Base-by-base conservation (phyloP, 2,113 vertebrate species). In the Cebidichthys violaceus region DNA sequence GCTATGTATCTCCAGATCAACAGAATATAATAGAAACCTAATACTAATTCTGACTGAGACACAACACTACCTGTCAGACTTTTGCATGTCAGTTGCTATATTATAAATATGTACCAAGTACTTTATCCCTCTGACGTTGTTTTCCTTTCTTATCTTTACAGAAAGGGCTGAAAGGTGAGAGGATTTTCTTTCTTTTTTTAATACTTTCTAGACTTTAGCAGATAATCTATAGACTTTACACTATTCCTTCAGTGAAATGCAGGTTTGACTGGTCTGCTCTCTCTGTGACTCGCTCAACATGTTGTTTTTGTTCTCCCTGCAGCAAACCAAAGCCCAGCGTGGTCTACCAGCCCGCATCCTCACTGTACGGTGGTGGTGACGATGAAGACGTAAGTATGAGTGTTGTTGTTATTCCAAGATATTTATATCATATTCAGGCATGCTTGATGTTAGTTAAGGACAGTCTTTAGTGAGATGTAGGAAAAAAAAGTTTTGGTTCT, bases 111-210 rank as follows among this genome's bases (percentile, higher is more conserved):
- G 10, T 43, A 61, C 10, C 10, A 55, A 31, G 0, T 2, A 22
- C 33, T 59, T 22, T 3, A 59, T 68, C 24, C 4, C 18, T 55
- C 41, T 86, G 3, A 55, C 60, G 10, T 29, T 41, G 10, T 75
- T 73, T 33, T 80, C 9, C 6, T 71, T 79, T 79, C 41, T 81
- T 67, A 17, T 50, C 24, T 70, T 79, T 50, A 83, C 91, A 96
- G 95, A 84, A 35, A 90, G 88, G 65, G 72, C 8, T 4, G 83
- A 94, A 66, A 93, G 90, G 95, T 95, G 90, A 93, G 94, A 85
- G 0, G 18, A 70, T 52, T 75, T 77, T 33, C 39, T 59, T 67
- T 45, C 62, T 10, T 20, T n/a, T 47, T 65, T 24, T 24, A 4
- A 13, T 47, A 9, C 10, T 59, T 22, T 55, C 14, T 47, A n/a